Evolutionary conservation across 2,888 invertebrate species (phyloP).

Genomic region (Nipponacmea schrenckii): DNA sequence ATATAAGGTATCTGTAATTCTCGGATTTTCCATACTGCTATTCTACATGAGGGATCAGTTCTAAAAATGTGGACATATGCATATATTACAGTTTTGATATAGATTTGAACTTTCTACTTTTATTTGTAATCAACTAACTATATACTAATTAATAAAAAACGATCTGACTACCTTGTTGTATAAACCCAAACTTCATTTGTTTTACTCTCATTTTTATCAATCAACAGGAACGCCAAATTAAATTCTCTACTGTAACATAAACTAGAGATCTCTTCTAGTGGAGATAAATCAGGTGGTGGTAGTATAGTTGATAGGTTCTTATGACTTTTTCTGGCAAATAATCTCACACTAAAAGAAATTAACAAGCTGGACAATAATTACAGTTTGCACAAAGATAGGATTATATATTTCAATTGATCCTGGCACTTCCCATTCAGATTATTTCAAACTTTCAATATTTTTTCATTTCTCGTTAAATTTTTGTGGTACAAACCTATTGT

Average conservation of each 20-base stretch:
- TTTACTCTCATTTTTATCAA: constrained; percentile 45
- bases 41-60: constrained; percentile 64
- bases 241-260: constrained; percentile 62
- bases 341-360: constrained; percentile 54
- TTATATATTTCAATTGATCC: too few species aligned
- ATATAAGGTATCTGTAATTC: constrained; percentile 55
- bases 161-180: constrained; percentile 55
- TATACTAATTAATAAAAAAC: too few species aligned
- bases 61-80: constrained; percentile 32
- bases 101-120: too few species aligned
- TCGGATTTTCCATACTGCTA: constrained; percentile 61
- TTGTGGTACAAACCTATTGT: constrained; percentile 55
- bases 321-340: constrained; percentile 55
- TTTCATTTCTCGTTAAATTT: too few species aligned
- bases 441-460: too few species aligned
- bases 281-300: constrained; percentile 63
- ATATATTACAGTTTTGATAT: background rate
- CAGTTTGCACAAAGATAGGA: too few species aligned
- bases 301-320: constrained; percentile 63
- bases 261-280: constrained; percentile 53
- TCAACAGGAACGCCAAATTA: constrained; percentile 60
- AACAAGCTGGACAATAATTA: too few species aligned
- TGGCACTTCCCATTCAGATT: background rate
- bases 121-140: too few species aligned
- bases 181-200: constrained; percentile 61